A percentile compares a stretch with the other conserved stretches of the same genome.
phyloP scores from a whole-genome alignment of 2,113 vertebrate genomes.

The Hyla sarda region DNA sequence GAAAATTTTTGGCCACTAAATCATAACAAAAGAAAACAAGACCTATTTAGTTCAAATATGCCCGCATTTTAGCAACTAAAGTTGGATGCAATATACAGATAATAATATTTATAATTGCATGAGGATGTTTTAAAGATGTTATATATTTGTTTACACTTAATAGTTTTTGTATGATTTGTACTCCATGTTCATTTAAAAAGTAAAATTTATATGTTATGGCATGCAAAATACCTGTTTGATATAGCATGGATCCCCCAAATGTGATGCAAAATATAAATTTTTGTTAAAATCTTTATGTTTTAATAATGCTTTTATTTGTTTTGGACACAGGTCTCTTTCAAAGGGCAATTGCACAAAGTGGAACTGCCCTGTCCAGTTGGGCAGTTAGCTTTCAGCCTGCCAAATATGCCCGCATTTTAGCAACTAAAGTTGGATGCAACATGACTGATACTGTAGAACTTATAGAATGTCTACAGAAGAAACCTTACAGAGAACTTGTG shows the following conservation, averaged over 20 bases:
- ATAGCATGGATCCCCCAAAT: background rate
- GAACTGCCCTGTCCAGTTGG: slow-evolving; percentile 97
- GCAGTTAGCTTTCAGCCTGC: slow-evolving; percentile 97
- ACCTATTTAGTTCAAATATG: too few species aligned
- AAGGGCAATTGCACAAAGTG: slow-evolving; percentile 97
- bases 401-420: slow-evolving; percentile 94
- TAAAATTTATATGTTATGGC: background rate
- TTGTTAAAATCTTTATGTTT: background rate
- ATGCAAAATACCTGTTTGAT: background rate
- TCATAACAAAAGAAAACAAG: too few species aligned
- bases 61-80: too few species aligned
- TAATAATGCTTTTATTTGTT: slow-evolving; percentile 60
- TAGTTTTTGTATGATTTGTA: background rate
- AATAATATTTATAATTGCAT: background rate
- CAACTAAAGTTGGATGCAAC: slow-evolving; percentile 96
- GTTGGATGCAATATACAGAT: background rate
- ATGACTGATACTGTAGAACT: slow-evolving; percentile 93
- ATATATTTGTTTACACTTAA: background rate
- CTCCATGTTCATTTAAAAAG: background rate
- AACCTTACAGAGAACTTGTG: slow-evolving; percentile 96
- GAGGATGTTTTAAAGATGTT: background rate
- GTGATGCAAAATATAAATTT: background rate
- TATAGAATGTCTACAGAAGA: slow-evolving; percentile 93
- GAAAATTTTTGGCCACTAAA: too few species aligned
- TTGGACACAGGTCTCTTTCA: slow-evolving; percentile 89